Evolutionary conservation across 2,113 vertebrate genomes (phyloP).

Genomic region (Lycocorax pyrrhopterus): DNA sequence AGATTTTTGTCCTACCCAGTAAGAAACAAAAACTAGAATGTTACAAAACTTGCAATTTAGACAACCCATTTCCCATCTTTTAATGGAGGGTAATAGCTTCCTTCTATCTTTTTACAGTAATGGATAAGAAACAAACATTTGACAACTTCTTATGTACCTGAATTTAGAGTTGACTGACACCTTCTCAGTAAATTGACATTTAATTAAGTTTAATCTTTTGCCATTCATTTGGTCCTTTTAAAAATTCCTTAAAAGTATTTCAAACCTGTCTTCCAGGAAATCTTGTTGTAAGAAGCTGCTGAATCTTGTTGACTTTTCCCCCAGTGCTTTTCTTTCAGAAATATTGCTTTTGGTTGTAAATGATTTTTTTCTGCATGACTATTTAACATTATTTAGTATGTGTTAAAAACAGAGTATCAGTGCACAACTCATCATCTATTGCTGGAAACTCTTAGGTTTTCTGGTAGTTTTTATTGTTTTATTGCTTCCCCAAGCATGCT

Average conservation of each 20-base stretch:
- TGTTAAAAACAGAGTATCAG: not conserved
- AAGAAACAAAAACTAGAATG: not conserved
- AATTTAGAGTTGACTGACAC: not conserved
- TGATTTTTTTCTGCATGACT: rapidly evolving
- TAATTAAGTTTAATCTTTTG: not conserved
- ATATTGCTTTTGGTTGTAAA: not conserved
- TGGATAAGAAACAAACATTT: not conserved
- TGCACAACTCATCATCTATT: not conserved
- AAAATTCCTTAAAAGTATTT: not conserved
- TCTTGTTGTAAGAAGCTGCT: not conserved
- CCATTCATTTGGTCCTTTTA: not conserved
- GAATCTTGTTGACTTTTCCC: not conserved
- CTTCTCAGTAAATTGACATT: not conserved
- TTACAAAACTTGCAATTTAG: not conserved
- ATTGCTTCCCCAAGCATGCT: not conserved
- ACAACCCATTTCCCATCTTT: not conserved
- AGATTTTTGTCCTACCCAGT: not conserved
- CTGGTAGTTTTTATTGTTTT: not conserved
- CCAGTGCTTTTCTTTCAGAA: not conserved
- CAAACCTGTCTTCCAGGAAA: not conserved
- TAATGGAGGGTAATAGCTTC: not conserved
- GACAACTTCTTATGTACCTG: not conserved
- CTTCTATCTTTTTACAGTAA: not conserved
- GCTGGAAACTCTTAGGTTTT: not conserved
- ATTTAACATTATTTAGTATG: not conserved